These are phyloP conservation scores for Rhyzopertha dominica DNA, from an alignment of 1,140 invertebrate species.

Conservation along the genomic window DNA sequence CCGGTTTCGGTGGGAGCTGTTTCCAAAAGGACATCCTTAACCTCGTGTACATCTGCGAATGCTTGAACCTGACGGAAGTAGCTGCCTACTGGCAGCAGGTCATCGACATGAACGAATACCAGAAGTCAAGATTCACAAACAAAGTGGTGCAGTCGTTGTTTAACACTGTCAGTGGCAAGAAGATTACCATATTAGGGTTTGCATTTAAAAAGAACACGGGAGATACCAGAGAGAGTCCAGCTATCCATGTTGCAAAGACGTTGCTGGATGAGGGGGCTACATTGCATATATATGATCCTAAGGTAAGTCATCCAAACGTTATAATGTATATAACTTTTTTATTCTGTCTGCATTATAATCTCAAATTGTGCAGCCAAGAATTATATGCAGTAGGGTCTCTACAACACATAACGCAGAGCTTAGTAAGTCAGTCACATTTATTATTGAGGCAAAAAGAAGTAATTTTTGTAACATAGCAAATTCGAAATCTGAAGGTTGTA, in stretches of 20 bases:
- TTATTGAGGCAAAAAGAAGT: no score
- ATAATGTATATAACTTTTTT: no score
- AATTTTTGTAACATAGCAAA: no score
- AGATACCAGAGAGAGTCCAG: conserved; percentile 94
- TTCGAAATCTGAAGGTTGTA: no score
- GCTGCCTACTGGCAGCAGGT: conserved; percentile 98
- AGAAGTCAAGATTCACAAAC: conserved; percentile 87
- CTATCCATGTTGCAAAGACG: conserved; percentile 89
- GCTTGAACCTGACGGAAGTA: conserved; percentile 91
- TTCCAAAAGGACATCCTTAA: conserved; percentile 99
- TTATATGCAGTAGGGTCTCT: no score
- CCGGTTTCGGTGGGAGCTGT: conserved; percentile 95
- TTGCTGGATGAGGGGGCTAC: conserved; percentile 94
- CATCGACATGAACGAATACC: conserved; percentile 95
- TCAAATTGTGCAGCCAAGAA: no score
- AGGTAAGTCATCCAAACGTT: conserved; percentile 62
- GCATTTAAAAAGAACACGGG: conserved; percentile 99
- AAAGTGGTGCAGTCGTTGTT: conserved; percentile 93
- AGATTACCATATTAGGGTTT: conserved; percentile 94
- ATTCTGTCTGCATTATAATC: no score
- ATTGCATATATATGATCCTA: conserved; percentile 96
- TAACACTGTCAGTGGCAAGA: conserved; percentile 95
- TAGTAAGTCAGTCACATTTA: no score
- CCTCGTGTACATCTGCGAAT: conserved; percentile 96
- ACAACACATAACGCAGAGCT: no score